Percentiles rank a stretch among this genome's conserved stretches.
Conservation (phyloP, 2,113 vertebrate species). For the Planiliza haematocheilus region DNA sequence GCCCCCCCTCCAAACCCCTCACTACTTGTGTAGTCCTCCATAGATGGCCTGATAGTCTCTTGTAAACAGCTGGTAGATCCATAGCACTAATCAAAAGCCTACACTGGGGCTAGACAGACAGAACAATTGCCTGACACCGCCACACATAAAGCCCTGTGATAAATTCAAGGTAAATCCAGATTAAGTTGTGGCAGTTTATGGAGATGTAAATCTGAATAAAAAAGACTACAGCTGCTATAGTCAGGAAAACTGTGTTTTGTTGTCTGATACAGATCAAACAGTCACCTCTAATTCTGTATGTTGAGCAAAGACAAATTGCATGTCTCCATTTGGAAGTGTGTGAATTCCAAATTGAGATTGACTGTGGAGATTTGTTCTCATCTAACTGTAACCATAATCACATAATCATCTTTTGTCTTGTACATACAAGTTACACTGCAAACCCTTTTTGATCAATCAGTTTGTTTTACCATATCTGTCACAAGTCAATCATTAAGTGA, state of each 20-base stretch:
- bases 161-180: conserved; percentile 33
- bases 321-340: neutral
- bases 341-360: neutral
- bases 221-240: conserved; percentile 10
- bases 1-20: conserved; percentile 29
- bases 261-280: neutral
- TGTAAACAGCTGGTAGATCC: conserved; percentile 61
- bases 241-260: conserved; percentile 13
- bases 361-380: neutral
- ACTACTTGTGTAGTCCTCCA: conserved; percentile 23
- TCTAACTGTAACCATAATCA: conserved; percentile 38
- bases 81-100: conserved; percentile 34
- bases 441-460: conserved; percentile 26
- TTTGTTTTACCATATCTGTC: conserved; percentile 9
- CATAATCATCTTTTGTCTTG: no score
- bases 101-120: conserved; percentile 22
- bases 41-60: conserved; percentile 40
- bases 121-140: neutral
- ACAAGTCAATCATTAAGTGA: conserved; percentile 10
- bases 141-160: conserved; percentile 43
- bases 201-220: conserved; percentile 46
- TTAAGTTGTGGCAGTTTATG: conserved; percentile 18
- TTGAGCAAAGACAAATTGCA: conserved; percentile 53
- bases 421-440: neutral
- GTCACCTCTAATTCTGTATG: conserved; percentile 3